phyloP scores from a whole-genome alignment of 2,888 invertebrate genomes.

The Ophonus ardosiacus region DNA sequence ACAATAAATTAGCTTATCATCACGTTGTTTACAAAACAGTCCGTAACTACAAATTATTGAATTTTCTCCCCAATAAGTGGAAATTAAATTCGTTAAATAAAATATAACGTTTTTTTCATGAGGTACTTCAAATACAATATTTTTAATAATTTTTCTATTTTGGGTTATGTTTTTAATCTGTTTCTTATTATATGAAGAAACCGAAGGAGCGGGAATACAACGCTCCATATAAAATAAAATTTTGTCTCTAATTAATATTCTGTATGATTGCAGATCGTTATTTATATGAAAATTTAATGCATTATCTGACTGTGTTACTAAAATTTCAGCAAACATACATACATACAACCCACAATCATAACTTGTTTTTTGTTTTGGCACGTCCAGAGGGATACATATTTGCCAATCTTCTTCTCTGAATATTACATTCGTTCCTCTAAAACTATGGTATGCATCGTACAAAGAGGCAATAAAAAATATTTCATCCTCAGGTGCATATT shows the following conservation, averaged over 20 bases:
- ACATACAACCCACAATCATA: neutral
- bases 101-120: neutral
- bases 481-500: neutral
- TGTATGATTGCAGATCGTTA: neutral
- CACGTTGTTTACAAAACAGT: neutral
- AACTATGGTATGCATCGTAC: neutral
- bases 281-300: neutral
- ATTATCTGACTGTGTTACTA: neutral
- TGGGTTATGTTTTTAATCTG: neutral
- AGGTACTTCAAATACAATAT: neutral
- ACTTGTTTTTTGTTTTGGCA: neutral
- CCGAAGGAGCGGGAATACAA: neutral
- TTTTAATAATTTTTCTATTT: neutral
- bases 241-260: neutral
- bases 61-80: neutral
- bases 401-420: neutral
- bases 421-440: neutral
- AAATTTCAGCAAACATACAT: neutral
- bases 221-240: conserved; percentile 3
- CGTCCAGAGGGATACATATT: neutral
- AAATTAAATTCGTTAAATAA: neutral
- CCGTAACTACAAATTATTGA: neutral
- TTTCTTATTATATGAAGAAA: neutral
- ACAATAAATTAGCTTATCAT: neutral
- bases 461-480: neutral